Conservation (phyloP, 2,797 vertebrate genomes). For the Gallirallus australis region DNA sequence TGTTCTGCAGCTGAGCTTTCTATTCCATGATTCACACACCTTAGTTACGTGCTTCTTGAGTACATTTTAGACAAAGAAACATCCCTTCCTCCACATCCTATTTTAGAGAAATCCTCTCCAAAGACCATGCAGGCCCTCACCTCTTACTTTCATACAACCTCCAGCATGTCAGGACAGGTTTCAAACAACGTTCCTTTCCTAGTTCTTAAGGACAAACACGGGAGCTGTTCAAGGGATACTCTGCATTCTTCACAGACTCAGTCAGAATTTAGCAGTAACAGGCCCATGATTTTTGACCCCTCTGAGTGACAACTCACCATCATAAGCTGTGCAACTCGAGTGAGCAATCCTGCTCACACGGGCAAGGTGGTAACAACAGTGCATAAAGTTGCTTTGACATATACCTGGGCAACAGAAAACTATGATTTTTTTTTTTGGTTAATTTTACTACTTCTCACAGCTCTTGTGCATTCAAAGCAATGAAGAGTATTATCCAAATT, state of each 20-base stretch:
- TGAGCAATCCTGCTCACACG: not conserved
- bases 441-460: not conserved
- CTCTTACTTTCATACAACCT: not conserved
- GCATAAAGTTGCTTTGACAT: not conserved
- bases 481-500: not conserved
- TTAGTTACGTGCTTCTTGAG: not conserved
- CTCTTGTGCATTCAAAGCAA: not conserved
- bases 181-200: not conserved
- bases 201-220: not conserved
- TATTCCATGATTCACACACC: not conserved
- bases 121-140: rapidly evolving
- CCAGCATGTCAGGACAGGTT: not conserved
- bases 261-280: not conserved
- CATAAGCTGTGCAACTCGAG: not conserved
- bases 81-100: not conserved
- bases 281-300: not conserved
- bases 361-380: not conserved
- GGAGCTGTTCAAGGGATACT: not conserved
- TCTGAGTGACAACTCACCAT: not conserved
- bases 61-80: not conserved
- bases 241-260: not conserved
- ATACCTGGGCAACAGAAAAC: not conserved
- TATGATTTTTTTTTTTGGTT: not conserved
- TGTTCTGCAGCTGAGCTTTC: not conserved
- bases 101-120: not conserved